Base-by-base conservation (phyloP, 2,888 invertebrate genomes). In the Venusia cambrica region DNA sequence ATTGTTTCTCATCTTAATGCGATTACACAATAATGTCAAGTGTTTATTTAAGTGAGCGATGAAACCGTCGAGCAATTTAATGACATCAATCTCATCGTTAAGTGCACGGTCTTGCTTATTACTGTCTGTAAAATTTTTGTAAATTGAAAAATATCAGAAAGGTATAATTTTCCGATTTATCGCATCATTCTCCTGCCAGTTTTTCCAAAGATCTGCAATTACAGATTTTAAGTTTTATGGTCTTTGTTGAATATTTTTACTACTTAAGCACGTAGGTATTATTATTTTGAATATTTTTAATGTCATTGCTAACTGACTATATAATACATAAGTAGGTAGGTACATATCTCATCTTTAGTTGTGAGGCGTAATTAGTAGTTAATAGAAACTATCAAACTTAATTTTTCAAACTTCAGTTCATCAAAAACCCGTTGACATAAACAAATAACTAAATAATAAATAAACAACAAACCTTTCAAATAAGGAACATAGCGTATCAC, bases 151-250 rank as follows among this genome's bases (percentile, higher is more conserved):
- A 27, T 34, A 22, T 8, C 31, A n/a, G 31, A 40, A 38, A 42
- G 21, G 34, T 45, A 32, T 46, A 42, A 52, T 50, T 50, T 46
- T 39, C 32, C 38, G 38, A 44, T 44, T 43, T 42, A 45, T 30
- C 27, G 42, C 26, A 22, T 44, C 18, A 32, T 39, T 49, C n/a
- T n/a, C n/a, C n/a, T 39, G 39, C 40, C 21, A 22, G 41, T 32
- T 39, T 25, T 34, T 15, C 16, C 21, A 30, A 18, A 24, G 9
- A 27, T 27, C 6, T 22, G 21, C 13, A 30, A 34, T 34, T 30
- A 34, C 12, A 30, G 13, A 20, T 29, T 29, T 29, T 24, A 25
- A 21, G 2, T 22, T 29, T 21, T 14, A 33, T 25, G 13, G 8
- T 15, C 18, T n/a, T 25, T n/a, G 18, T 8, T 36, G 11, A 15